Conservation (phyloP, 2,888 invertebrate genomes). For the Nematopogon swammerdamellus region DNA sequence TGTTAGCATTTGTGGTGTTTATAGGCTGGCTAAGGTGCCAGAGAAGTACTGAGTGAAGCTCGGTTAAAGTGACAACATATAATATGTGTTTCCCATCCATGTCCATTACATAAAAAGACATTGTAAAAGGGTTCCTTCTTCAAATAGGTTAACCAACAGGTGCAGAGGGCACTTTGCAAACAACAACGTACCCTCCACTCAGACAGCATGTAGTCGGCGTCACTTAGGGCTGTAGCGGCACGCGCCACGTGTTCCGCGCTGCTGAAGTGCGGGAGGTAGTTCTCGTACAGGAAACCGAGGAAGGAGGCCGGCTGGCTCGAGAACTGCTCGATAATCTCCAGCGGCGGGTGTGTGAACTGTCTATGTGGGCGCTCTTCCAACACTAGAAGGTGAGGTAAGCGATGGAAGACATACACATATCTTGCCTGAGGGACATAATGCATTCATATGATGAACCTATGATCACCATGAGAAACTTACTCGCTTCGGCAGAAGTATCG, state of each 20-base stretch:
- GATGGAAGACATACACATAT: neutral
- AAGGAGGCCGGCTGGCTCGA: slow-evolving; percentile 64
- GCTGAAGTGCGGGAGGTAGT: slow-evolving; percentile 70
- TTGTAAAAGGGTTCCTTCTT: no score
- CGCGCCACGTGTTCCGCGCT: slow-evolving; percentile 58
- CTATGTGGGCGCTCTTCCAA: slow-evolving; percentile 24
- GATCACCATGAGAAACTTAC: no score
- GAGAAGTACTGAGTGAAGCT: no score
- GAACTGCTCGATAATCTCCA: slow-evolving; percentile 65
- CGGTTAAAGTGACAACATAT: no score
- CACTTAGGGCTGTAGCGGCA: slow-evolving; percentile 66
- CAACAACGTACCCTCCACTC: slow-evolving; percentile 66
- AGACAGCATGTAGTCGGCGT: slow-evolving; percentile 64
- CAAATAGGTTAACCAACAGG: no score
- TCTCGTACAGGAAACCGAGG: slow-evolving; percentile 67
- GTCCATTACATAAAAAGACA: no score
- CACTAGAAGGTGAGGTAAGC: slow-evolving; percentile 23
- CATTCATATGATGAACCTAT: no score
- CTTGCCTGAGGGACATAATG: neutral
- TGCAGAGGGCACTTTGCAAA: no score
- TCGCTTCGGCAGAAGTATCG: no score
- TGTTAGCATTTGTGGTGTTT: no score
- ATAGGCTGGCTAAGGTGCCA: no score
- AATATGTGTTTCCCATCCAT: no score
- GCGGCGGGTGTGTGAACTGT: slow-evolving; percentile 60